These are phyloP conservation scores for Masticophis lateralis DNA, from an alignment of 2,797 vertebrate genomes.

Conservation along the genomic window DNA sequence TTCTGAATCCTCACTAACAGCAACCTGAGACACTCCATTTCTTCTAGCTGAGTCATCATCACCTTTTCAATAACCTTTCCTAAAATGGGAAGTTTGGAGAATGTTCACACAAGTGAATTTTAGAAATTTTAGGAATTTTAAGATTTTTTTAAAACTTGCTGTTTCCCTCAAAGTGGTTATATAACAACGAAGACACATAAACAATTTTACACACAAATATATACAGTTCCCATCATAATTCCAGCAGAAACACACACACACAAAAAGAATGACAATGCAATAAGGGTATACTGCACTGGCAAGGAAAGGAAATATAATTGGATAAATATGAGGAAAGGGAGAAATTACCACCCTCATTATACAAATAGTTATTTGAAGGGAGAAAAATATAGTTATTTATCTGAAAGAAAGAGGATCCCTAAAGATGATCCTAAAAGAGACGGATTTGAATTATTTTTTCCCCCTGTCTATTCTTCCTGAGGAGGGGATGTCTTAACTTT, in stretches of 20 bases:
- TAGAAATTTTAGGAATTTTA: neutral
- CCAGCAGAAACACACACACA: neutral
- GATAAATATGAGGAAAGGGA: neutral
- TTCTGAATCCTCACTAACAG: neutral
- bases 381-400: neutral
- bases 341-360: neutral
- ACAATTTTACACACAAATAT: neutral
- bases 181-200: neutral
- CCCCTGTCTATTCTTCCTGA: neutral
- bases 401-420: neutral
- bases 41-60: neutral
- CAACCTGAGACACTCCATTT: neutral
- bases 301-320: neutral
- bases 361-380: neutral
- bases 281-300: neutral
- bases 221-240: neutral
- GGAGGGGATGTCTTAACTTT: neutral
- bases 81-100: neutral
- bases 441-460: accelerated
- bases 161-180: neutral
- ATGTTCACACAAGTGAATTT: neutral
- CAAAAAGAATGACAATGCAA: neutral
- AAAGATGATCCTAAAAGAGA: neutral
- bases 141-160: neutral
- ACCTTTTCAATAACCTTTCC: neutral